phyloP scores from a whole-genome alignment of 2,113 vertebrate species.

The Oncorhynchus mykiss region DNA sequence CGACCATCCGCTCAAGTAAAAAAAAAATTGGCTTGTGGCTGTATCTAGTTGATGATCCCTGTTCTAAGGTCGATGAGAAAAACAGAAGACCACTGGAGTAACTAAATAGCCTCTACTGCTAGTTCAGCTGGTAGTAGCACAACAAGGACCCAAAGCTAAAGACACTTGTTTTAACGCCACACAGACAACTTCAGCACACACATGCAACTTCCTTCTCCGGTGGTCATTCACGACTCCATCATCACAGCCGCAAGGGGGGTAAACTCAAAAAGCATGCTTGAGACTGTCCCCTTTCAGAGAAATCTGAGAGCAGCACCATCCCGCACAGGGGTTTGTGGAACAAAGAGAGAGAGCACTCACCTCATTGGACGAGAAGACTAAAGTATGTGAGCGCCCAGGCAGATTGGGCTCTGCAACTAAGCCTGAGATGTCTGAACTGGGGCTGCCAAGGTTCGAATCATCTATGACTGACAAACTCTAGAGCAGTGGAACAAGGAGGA shows the following conservation, averaged over 20 bases:
- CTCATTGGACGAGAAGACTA: slow-evolving; percentile 94
- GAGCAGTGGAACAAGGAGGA: slow-evolving; percentile 90
- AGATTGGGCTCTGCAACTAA: slow-evolving; percentile 91
- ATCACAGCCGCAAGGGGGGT: slow-evolving; percentile 40
- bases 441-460: slow-evolving; percentile 85
- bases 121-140: background rate
- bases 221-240: slow-evolving; percentile 35
- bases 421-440: slow-evolving; percentile 88
- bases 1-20: too few species aligned
- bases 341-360: slow-evolving; percentile 80
- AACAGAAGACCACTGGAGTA: background rate
- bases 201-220: slow-evolving; percentile 54
- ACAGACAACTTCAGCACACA: slow-evolving; percentile 34
- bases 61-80: too few species aligned
- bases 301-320: slow-evolving; percentile 39
- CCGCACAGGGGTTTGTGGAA: slow-evolving; percentile 58
- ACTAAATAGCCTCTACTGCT: background rate
- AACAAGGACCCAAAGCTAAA: background rate
- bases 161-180: slow-evolving; percentile 23
- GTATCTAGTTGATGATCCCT: too few species aligned
- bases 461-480: slow-evolving; percentile 93
- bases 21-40: too few species aligned
- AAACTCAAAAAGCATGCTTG: slow-evolving; percentile 61
- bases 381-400: slow-evolving; percentile 91
- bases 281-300: slow-evolving; percentile 62